Conservation (phyloP, 2,888 invertebrate species). For the Coleophora deauratella region DNA sequence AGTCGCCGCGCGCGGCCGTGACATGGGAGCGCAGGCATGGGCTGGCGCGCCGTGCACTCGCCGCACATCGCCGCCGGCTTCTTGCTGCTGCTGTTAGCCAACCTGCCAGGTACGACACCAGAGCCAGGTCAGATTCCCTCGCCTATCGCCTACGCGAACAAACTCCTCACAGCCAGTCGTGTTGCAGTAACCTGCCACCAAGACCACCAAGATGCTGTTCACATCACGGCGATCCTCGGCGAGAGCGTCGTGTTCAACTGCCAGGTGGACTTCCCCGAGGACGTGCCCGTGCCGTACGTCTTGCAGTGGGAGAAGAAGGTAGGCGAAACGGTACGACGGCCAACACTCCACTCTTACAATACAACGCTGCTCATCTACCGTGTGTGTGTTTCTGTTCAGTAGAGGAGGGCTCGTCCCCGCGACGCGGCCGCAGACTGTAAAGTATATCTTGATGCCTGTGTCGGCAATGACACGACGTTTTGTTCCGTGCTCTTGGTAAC, state of each 20-base stretch:
- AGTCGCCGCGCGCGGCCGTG: conserved; percentile 83
- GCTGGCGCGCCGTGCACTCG: conserved; percentile 90
- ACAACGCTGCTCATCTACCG: conserved; percentile 72
- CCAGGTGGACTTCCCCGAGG: conserved; percentile 97
- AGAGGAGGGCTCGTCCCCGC: conserved; percentile 67
- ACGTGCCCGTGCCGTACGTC: conserved; percentile 97
- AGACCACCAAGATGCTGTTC: conserved; percentile 94
- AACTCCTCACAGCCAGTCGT: not conserved
- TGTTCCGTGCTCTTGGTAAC: conserved; percentile 60
- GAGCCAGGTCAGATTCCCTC: conserved; percentile 44
- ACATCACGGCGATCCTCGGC: conserved; percentile 97
- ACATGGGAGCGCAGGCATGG: conserved; percentile 93
- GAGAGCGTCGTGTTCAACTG: conserved; percentile 98
- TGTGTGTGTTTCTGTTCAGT: conserved; percentile 75
- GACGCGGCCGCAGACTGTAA: conserved; percentile 68
- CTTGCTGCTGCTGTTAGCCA: conserved; percentile 69
- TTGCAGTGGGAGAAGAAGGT: conserved; percentile 99
- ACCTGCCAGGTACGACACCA: conserved; percentile 53
- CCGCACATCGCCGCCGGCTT: conserved; percentile 78
- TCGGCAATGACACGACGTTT: conserved; percentile 50
- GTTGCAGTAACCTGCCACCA: conserved; percentile 82
- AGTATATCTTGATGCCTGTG: conserved; percentile 54
- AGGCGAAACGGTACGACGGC: conserved; percentile 94
- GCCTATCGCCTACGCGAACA: too few species aligned
- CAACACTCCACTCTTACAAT: conserved; percentile 72